Evolutionary conservation across 2,888 invertebrate species (phyloP).

Genomic region (Patella pellucida): DNA sequence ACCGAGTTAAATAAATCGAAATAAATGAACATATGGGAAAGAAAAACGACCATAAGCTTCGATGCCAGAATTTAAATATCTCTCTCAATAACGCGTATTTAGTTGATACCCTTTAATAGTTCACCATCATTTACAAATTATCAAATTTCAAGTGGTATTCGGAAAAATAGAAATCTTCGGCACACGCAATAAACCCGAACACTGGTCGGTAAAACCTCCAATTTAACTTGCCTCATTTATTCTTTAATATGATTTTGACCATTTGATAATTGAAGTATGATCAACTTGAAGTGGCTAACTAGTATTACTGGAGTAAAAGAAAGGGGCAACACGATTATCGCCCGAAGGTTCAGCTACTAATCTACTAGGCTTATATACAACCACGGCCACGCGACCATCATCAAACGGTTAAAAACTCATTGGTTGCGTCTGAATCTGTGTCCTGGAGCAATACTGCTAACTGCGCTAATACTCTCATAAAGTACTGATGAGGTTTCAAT

Average conservation of each 20-base stretch:
- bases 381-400: neutral
- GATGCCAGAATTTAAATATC: no score
- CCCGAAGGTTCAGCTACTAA: neutral
- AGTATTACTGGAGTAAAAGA: neutral
- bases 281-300: neutral
- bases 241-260: neutral
- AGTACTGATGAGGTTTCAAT: neutral
- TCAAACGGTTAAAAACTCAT: constrained; percentile 3
- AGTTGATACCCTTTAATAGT: no score
- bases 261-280: neutral
- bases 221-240: neutral
- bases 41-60: no score
- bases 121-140: no score
- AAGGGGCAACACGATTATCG: neutral
- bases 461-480: neutral
- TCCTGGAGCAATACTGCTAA: neutral
- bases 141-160: no score
- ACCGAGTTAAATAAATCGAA: no score
- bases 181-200: neutral
- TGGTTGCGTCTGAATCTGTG: neutral
- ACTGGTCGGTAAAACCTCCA: neutral
- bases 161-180: no score
- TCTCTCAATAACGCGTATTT: no score
- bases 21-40: no score
- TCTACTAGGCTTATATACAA: neutral